Conservation (phyloP, 2,797 vertebrate species). For the Lutjanus argentimaculatus region DNA sequence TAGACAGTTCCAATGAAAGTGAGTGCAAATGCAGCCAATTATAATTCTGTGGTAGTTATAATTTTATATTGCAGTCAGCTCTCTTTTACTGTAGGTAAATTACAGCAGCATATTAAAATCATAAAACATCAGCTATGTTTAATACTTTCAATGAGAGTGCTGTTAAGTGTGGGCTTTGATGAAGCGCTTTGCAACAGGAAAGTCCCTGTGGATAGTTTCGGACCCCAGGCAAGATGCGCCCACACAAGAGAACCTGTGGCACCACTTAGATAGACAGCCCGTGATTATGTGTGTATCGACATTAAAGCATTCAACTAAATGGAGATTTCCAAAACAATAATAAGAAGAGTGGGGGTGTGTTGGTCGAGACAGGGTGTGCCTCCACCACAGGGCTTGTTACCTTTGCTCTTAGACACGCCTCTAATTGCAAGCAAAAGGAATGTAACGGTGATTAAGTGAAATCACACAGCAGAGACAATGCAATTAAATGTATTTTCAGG, state of each 20-base stretch:
- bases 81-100: slow-evolving; percentile 47
- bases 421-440: slow-evolving; percentile 69
- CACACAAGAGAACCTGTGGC: slow-evolving; percentile 62
- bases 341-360: slow-evolving; percentile 59
- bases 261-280: slow-evolving; percentile 59
- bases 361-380: slow-evolving; percentile 65
- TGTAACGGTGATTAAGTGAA: slow-evolving; percentile 68
- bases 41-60: slow-evolving; percentile 45
- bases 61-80: slow-evolving; percentile 48
- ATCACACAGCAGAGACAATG: slow-evolving; percentile 70
- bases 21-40: slow-evolving; percentile 51
- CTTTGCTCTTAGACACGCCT: slow-evolving; percentile 69
- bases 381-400: slow-evolving; percentile 59
- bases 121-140: slow-evolving; percentile 49
- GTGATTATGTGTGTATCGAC: slow-evolving; percentile 67
- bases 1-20: slow-evolving; percentile 55
- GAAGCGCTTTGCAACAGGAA: slow-evolving; percentile 55
- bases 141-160: slow-evolving; percentile 48
- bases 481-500: slow-evolving; percentile 77
- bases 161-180: slow-evolving; percentile 47
- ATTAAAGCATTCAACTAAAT: slow-evolving; percentile 57
- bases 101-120: slow-evolving; percentile 59
- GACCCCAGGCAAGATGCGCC: slow-evolving; percentile 59
- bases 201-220: slow-evolving; percentile 50
- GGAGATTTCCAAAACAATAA: slow-evolving; percentile 67